These are phyloP conservation scores for Pogonognathellus flavescens DNA, from an alignment of 1,140 invertebrate species.

Conservation along the genomic window DNA sequence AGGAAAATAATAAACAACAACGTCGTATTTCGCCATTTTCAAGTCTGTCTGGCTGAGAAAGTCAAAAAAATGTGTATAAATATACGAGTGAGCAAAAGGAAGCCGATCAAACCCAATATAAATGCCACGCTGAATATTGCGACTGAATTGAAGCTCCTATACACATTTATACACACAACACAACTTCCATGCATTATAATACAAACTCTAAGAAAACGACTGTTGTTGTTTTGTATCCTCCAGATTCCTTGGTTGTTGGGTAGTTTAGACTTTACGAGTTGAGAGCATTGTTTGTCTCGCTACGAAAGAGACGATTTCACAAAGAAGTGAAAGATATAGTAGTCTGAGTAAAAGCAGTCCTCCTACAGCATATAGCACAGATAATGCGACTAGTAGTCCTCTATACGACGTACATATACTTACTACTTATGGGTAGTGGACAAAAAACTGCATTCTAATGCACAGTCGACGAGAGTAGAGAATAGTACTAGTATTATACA, in stretches of 20 bases:
- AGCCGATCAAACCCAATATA: slow-evolving; percentile 24
- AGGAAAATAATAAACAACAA: too few species aligned
- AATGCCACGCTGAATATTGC: neutral
- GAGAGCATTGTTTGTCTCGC: slow-evolving; percentile 1
- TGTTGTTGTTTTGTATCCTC: neutral
- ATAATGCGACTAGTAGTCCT: too few species aligned
- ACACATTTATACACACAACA: too few species aligned
- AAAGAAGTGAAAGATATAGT: slow-evolving; percentile 9
- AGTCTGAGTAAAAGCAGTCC: slow-evolving; percentile 13
- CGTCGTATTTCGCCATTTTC: too few species aligned
- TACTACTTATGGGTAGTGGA: neutral
- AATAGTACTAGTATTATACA: neutral
- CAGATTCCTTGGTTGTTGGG: neutral
- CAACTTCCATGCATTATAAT: too few species aligned
- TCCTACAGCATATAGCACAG: too few species aligned
- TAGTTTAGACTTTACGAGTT: slow-evolving; percentile 28
- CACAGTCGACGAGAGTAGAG: neutral
- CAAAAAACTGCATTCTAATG: neutral
- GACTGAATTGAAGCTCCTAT: too few species aligned
- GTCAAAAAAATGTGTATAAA: neutral
- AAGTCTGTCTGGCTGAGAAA: too few species aligned
- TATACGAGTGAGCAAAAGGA: neutral
- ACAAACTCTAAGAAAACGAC: neutral
- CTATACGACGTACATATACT: too few species aligned
- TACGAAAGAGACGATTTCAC: slow-evolving; percentile 17